Conservation (phyloP, 2,888 invertebrate species). For the Trissoscelio sp. region DNA sequence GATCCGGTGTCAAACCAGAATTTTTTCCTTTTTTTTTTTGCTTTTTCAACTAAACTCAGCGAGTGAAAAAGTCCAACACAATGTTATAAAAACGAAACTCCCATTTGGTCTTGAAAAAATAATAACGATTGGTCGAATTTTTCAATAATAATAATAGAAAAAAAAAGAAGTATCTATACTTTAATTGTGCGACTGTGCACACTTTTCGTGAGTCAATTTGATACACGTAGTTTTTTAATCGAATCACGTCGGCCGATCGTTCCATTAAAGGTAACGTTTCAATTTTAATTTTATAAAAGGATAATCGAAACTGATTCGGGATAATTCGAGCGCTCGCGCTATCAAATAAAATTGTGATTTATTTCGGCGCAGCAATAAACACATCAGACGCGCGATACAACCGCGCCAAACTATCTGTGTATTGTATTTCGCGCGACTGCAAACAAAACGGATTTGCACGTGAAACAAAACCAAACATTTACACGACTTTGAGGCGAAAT, state of each 20-base stretch:
- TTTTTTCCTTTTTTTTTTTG: neutral
- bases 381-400: constrained; percentile 15
- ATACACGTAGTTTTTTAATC: neutral
- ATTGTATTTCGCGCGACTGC: constrained; percentile 18
- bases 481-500: constrained; percentile 30
- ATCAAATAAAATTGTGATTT: constrained; percentile 26
- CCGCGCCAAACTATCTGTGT: constrained; percentile 19
- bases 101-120: too few species aligned
- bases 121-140: too few species aligned
- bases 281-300: constrained; percentile 33
- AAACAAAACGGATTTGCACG: constrained; percentile 30
- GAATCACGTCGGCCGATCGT: neutral
- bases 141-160: too few species aligned
- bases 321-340: constrained; percentile 15
- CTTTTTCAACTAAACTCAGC: neutral
- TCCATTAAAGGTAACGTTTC: constrained; percentile 27
- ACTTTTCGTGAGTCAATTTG: neutral
- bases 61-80: too few species aligned
- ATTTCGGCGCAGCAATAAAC: constrained; percentile 39
- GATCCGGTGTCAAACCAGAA: neutral
- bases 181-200: neutral
- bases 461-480: constrained; percentile 34
- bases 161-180: neutral
- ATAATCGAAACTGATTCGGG: constrained; percentile 24
- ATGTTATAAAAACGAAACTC: too few species aligned